phyloP scores from a whole-genome alignment of 1,140 invertebrate species.

The Pygmarrhopalites habei region DNA sequence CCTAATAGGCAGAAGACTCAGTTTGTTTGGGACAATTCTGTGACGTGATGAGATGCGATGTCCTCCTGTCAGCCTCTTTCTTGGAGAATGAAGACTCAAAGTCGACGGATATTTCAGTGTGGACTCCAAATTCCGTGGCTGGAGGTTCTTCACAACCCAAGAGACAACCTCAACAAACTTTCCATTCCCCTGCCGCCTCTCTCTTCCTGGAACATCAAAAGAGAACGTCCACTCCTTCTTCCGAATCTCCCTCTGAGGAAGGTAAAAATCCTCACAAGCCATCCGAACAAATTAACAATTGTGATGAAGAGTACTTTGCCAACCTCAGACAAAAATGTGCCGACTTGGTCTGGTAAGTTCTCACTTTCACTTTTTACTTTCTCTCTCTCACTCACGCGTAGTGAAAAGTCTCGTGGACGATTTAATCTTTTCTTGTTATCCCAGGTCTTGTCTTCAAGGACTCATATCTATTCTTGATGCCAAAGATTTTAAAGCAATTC shows the following conservation, averaged over 20 bases:
- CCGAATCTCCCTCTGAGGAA: background rate
- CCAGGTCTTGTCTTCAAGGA: conserved; percentile 37
- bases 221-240: background rate
- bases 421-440: too few relatives aligned
- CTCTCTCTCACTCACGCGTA: too few relatives aligned
- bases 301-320: conserved; percentile 37
- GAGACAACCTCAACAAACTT: background rate
- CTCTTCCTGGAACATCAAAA: conserved; percentile 25
- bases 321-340: conserved; percentile 29
- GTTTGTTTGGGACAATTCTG: conserved; percentile 88
- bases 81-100: conserved; percentile 33
- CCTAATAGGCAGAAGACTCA: conserved; percentile 79
- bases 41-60: conserved; percentile 89
- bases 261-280: background rate
- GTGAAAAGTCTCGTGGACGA: too few relatives aligned
- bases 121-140: conserved; percentile 29
- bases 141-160: conserved; percentile 7
- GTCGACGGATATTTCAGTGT: conserved; percentile 38
- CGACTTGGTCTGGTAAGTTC: conserved; percentile 35
- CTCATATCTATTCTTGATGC: conserved; percentile 37
- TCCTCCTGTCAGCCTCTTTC: conserved; percentile 48
- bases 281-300: conserved; percentile 15
- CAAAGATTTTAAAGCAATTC: conserved; percentile 37
- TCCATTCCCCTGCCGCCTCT: conserved; percentile 2
- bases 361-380: too few relatives aligned